phyloP scores from a whole-genome alignment of 1,140 invertebrate genomes.

The Agraylea sexmaculata region DNA sequence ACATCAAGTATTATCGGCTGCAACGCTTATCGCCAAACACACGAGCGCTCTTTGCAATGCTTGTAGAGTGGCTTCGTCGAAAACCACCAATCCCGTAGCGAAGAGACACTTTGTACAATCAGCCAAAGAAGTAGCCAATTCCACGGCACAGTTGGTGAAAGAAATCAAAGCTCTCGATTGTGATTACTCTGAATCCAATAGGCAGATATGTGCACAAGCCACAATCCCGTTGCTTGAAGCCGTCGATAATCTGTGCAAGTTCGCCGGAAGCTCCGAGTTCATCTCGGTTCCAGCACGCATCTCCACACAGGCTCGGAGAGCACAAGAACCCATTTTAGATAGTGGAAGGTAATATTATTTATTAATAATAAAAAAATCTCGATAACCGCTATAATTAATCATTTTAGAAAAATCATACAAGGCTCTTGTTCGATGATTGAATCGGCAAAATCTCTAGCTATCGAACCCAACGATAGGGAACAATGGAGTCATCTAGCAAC shows the following conservation, averaged over 20 bases:
- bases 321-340: slow-evolving; percentile 78
- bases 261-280: slow-evolving; percentile 89
- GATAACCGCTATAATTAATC: background rate
- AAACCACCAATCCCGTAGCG: slow-evolving; percentile 84
- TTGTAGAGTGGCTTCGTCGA: slow-evolving; percentile 83
- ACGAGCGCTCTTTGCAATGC: slow-evolving; percentile 92
- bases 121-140: slow-evolving; percentile 94
- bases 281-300: slow-evolving; percentile 85
- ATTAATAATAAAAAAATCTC: background rate
- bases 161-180: slow-evolving; percentile 88
- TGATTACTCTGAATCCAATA: slow-evolving; percentile 61
- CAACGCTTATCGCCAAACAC: slow-evolving; percentile 92
- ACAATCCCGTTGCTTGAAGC: slow-evolving; percentile 81
- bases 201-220: slow-evolving; percentile 63
- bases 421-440: slow-evolving; percentile 84
- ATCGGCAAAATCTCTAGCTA: slow-evolving; percentile 78
- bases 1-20: slow-evolving; percentile 79
- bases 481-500: slow-evolving; percentile 89
- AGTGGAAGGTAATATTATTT: slow-evolving; percentile 46
- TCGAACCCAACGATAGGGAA: slow-evolving; percentile 80
- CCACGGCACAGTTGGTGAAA: slow-evolving; percentile 87
- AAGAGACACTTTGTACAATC: slow-evolving; percentile 96
- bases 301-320: slow-evolving; percentile 57
- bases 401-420: slow-evolving; percentile 44
- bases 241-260: slow-evolving; percentile 85